A percentile compares a stretch with the other conserved stretches of the same genome.
These are phyloP conservation scores for Notospermus geniculatus DNA, from an alignment of 1,140 invertebrate species.

Conservation along the genomic window DNA sequence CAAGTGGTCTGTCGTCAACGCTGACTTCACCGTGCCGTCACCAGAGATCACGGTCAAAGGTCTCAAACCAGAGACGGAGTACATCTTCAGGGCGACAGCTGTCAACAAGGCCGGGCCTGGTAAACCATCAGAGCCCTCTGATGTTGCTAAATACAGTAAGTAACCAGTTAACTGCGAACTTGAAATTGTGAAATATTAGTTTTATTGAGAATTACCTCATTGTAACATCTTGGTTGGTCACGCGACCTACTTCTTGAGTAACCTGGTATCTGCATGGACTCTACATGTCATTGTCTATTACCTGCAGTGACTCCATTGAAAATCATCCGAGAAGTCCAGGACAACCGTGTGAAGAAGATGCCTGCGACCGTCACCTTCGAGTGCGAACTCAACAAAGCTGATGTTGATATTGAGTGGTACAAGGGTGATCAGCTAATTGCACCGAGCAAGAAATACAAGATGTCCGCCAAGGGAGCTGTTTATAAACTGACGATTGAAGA, in stretches of 20 bases:
- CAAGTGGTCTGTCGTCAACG: conserved; percentile 8
- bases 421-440: conserved; percentile 65
- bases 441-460: conserved; percentile 49
- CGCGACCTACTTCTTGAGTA: too few species aligned
- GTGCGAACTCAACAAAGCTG: conserved; percentile 47
- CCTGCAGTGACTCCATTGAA: conserved; percentile 82
- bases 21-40: neutral
- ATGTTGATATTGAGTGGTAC: conserved; percentile 45
- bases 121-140: conserved; percentile 69
- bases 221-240: too few species aligned
- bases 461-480: conserved; percentile 38
- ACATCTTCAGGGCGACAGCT: conserved; percentile 92
- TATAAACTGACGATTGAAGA: conserved; percentile 45
- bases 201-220: too few species aligned
- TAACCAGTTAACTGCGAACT: too few species aligned
- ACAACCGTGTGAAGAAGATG: conserved; percentile 30
- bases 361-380: conserved; percentile 35
- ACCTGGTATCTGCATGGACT: too few species aligned
- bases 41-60: conserved; percentile 50
- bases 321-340: conserved; percentile 37
- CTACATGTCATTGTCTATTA: conserved; percentile 63
- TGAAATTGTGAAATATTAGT: too few species aligned
- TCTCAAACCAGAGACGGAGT: conserved; percentile 87
- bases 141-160: conserved; percentile 8
- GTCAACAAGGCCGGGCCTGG: conserved; percentile 92